phyloP scores from a whole-genome alignment of 2,888 invertebrate genomes.

The Heliconius aoede region DNA sequence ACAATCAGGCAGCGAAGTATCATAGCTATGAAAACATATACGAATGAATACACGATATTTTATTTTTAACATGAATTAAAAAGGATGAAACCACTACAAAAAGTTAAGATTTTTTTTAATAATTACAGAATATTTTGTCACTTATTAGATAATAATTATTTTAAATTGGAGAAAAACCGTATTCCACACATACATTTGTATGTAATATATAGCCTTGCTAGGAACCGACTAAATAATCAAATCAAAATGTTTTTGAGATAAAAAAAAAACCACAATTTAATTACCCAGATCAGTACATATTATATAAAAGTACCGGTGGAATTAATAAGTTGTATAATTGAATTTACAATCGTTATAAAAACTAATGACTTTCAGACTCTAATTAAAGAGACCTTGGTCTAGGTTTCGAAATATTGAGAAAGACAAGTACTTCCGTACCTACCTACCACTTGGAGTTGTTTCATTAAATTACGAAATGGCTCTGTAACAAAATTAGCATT shows the following conservation, averaged over 20 bases:
- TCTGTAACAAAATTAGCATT: slow-evolving; percentile 16
- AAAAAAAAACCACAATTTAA: neutral
- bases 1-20: too few species aligned
- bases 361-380: slow-evolving; percentile 31
- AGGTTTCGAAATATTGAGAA: slow-evolving; percentile 33
- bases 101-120: too few species aligned
- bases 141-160: neutral
- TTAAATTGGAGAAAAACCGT: neutral
- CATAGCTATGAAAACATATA: too few species aligned
- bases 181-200: neutral
- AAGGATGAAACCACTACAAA: too few species aligned
- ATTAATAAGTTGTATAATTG: slow-evolving; percentile 30
- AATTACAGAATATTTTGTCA: too few species aligned
- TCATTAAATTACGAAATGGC: slow-evolving; percentile 32
- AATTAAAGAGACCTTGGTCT: slow-evolving; percentile 39
- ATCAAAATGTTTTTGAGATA: slow-evolving; percentile 2
- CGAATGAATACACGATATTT: too few species aligned
- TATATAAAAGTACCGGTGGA: slow-evolving; percentile 26
- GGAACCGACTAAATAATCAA: neutral
- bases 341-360: slow-evolving; percentile 35
- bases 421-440: slow-evolving; percentile 36
- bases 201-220: neutral
- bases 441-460: slow-evolving; percentile 27
- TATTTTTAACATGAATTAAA: too few species aligned
- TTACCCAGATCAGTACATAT: slow-evolving; percentile 11